Base-by-base conservation (phyloP, 1,140 invertebrate genomes). In the Trigoniulus corallinus region DNA sequence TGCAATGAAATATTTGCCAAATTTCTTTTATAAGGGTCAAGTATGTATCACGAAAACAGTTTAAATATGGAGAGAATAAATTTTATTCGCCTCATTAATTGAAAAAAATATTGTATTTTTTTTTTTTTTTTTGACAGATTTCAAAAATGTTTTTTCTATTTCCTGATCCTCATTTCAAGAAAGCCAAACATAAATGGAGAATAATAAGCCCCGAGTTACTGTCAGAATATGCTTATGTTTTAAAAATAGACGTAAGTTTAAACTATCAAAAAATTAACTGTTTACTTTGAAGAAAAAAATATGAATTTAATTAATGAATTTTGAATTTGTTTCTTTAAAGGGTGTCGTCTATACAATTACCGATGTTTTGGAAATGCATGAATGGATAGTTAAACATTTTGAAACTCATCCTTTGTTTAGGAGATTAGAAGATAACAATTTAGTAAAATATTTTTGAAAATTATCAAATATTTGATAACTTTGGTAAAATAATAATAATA, bases 111-210 rank as follows among this genome's bases (percentile, higher is more conserved):
- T 54, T 15, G 15, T 24, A 20, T 34, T 47, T 26, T 47, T 25
- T 50, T 57, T 57, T 57, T 61, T 52, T 59, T n/a, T n/a, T n/a
- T 54, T 75, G 78, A 57, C 74, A 98, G 82, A 70, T 99, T 15
- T 80, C 82, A 54, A 98, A 98, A 72, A 93, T 99, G 80, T 99
- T 99, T 68, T 98, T 99, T 64, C 70, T 99, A n/a, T 99, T 96
- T 68, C 96, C 96, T 25, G 96, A 99, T 74, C 96, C 96, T 34
- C 96, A 99, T 74, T 99, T 99, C 66, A 99, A 99, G 67, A 95
- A 88, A 61, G 80, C 88, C 0, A 99, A 99, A 72, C 91, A 98
- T 62, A 99, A 98, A 70, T 99, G 95, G 95, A 76, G 96, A 54
- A 98, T 99, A 45, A 94, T 98, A 56, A 97, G 91, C 63, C 77